Percentiles rank a stretch among this genome's conserved stretches.
Evolutionary conservation across 2,888 invertebrate species (phyloP).

Genomic region (Sminthurides aquaticus): DNA sequence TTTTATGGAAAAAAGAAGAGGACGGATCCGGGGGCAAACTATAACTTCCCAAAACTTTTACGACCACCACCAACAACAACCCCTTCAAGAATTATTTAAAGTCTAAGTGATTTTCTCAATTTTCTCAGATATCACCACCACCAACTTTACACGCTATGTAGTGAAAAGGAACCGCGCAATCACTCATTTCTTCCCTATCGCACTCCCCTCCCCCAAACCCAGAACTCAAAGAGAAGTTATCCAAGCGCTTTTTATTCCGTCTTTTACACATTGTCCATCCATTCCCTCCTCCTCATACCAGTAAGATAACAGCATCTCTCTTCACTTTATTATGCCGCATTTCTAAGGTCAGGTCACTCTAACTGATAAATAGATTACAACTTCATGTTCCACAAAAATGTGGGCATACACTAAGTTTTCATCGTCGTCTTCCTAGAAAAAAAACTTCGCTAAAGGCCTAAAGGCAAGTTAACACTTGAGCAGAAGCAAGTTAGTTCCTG

Average conservation of each 20-base stretch:
- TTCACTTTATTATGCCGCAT: not conserved
- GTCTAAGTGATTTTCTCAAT: slow-evolving; percentile 15
- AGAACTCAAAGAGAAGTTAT: too few species aligned
- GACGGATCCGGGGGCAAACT: too few species aligned
- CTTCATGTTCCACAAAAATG: not conserved
- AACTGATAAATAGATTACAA: not conserved
- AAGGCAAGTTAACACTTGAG: too few species aligned
- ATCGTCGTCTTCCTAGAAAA: too few species aligned
- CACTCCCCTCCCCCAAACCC: not conserved
- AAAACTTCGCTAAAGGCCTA: too few species aligned
- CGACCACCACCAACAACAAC: not conserved
- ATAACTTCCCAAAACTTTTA: slow-evolving; percentile 20
- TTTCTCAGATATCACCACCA: not conserved
- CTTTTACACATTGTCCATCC: too few species aligned
- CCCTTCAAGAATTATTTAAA: not conserved
- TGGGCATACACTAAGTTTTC: too few species aligned
- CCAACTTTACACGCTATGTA: too few species aligned
- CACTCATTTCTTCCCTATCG: not conserved
- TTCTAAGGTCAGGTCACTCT: not conserved
- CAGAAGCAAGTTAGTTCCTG: too few species aligned
- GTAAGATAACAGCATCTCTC: not conserved
- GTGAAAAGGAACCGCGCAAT: not conserved
- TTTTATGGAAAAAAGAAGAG: too few species aligned
- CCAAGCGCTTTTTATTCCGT: too few species aligned
- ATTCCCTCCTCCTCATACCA: too few species aligned